Base-by-base conservation (phyloP, 1,140 invertebrate genomes). In the Drosophila sp. region DNA sequence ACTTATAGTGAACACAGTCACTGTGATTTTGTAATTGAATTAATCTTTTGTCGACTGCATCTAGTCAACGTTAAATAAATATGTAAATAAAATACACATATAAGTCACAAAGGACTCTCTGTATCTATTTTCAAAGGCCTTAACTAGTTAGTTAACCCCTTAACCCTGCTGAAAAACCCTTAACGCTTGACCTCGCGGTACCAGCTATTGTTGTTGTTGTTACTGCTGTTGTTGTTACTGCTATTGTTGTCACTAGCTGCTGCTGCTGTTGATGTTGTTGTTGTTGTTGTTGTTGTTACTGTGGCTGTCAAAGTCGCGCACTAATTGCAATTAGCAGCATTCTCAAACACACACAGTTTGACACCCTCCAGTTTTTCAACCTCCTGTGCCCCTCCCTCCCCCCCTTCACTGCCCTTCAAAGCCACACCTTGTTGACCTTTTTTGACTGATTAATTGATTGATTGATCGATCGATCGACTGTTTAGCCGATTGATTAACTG, bases 401-500 rank as follows among this genome's bases (percentile, higher is more conserved):
- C 1, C 21, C 32, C 8, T 13, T 21, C 21, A 7, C 29, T 0
- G 9, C 11, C 25, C n/a, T n/a, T 29, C 13, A 3, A 29, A 13
- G 46, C 9, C 41, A 38, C 16, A 53, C 36, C 27, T 58, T 71
- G 7, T 62, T 78, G 54, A 73, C 72, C 72, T 50, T 14, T 56
- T 56, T 13, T 58, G 54, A 48, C 34, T 66, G 56, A 29, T 34
- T 63, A 57, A 38, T 64, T 63, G 81, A 72, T 69, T 75, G 81
- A 80, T 77, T 69, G 67, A 59, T 57, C 57, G 78, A 80, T 72
- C 77, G 75, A 81, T 81, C 61, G 59, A 81, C 66, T 70, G 62
- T 46, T 67, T 67, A 50, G 53, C 59, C 51, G 80, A 86, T 84
- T 84, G 81, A 86, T 86, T 86, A 67, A 78, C 13, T 34, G 21